These are phyloP conservation scores for Sphaeridia pumilis DNA, from an alignment of 2,888 invertebrate species.

Conservation along the genomic window DNA sequence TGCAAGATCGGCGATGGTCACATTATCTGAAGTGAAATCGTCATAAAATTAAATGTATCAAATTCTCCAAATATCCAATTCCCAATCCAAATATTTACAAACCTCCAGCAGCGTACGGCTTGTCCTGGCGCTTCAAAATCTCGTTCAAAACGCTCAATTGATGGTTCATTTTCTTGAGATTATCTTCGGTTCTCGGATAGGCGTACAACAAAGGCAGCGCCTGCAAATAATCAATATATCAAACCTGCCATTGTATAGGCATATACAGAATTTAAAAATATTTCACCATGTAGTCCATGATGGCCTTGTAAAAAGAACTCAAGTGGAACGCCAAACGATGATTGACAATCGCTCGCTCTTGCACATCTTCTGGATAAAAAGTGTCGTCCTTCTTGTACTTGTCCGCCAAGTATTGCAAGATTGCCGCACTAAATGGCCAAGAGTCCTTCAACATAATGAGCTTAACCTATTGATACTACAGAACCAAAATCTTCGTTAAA, in stretches of 20 bases:
- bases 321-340: slow-evolving; percentile 67
- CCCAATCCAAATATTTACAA: slow-evolving; percentile 21
- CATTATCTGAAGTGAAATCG: slow-evolving; percentile 42
- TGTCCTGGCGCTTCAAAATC: slow-evolving; percentile 50
- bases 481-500: neutral
- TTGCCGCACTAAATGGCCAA: slow-evolving; percentile 45
- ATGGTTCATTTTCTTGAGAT: slow-evolving; percentile 56
- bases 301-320: slow-evolving; percentile 59
- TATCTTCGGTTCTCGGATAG: slow-evolving; percentile 55
- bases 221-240: slow-evolving; percentile 39
- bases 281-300: slow-evolving; percentile 52
- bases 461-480: neutral
- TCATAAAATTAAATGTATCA: neutral
- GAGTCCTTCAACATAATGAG: neutral
- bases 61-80: neutral
- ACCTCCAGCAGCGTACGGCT: slow-evolving; percentile 54
- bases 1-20: slow-evolving; percentile 66
- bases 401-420: slow-evolving; percentile 61
- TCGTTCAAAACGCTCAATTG: slow-evolving; percentile 55
- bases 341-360: slow-evolving; percentile 60
- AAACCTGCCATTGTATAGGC: neutral
- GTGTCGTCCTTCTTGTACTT: slow-evolving; percentile 54
- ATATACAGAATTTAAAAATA: neutral
- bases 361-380: slow-evolving; percentile 60
- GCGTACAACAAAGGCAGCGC: slow-evolving; percentile 67